Base-by-base conservation (phyloP, 2,797 vertebrate species). In the Liasis olivaceus region DNA sequence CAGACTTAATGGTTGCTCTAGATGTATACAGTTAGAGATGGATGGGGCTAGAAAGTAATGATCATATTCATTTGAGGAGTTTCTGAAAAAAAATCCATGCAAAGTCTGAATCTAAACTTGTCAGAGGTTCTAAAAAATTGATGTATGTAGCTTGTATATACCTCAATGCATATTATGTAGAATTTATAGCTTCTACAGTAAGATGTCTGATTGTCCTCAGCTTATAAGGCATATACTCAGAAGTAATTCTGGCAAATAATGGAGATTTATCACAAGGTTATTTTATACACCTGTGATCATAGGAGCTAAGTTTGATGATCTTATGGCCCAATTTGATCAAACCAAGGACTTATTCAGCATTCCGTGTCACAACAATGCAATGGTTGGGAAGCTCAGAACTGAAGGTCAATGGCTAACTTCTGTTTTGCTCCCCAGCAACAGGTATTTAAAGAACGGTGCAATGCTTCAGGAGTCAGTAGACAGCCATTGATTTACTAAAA, bases 21-120 rank as follows among this genome's bases (percentile, higher is more conserved):
- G 69, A 84, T 85, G 87, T 89, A 81, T 90, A 92, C 88, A 24
- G 0, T 90, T 90, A 89, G 91, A 69, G 86, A 14, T 2, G 58
- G 91, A 88, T 85, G 90, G 90, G 2, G 0, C 89, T 92, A 69
- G 63, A 92, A 93, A 93, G 91, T 85, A 72, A 84, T 54, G 59
- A 84, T 59, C 63, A 58, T 66, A 89, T 72, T 1, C 56, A 87
- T 4, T 6, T 0, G 12, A 2, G 15, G 81, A 84, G 81, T 26
- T 88, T 89, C 85, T 1, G n/a, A 85, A 88, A 9, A 84, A 89
- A 85, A 89, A 20, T 14, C 84, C 13, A 24, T 58, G 56, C 14
- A 89, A 81, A n/a, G 1, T 90, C 84, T 85, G 54, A 56, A 87
- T 9, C 60, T 56, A 66, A 87, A 87, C 51, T 94, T 1, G 14